Base-by-base conservation (phyloP, 2,797 vertebrate species). In the Myotis vivesi region DNA sequence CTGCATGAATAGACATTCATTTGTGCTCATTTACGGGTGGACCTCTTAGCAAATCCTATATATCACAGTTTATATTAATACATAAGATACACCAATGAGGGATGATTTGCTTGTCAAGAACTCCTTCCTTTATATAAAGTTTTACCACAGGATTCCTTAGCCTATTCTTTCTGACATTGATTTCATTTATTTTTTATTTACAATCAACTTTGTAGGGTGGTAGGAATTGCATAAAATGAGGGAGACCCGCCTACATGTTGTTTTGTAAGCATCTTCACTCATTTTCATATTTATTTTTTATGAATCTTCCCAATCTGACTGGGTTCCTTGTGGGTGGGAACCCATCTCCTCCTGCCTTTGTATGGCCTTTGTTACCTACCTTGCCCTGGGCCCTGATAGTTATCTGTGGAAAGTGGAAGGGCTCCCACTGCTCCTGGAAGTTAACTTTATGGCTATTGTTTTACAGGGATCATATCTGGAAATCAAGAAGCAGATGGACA, bases 401-500 rank as follows among this genome's bases (percentile, higher is more conserved):
- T 51, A 76, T 76, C 46, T 91, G 3, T 94, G 13, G 25, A 77
- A 62, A 23, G 66, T 55, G 53, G 86, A 85, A 95, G 80, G 57
- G 87, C 13, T 82, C 28, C 41, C 44, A 11, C 16, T 33, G 68
- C 91, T 96, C n/a, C 83, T 94, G n/a, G 53, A 66, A 93, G 30
- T 22, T 96, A 87, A 97, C 69, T 38, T 86, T 92, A 44, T 51
- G 66, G 95, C 92, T 44, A 0, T 83, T 41, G 81, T 97, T 95
- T 97, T 94, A 17, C 97, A 99, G 99, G 99, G 99, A 41, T 99
- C 99, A 5, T 99, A 99, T 98, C 98, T 99, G 98, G 99, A 99
- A 98, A 99, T 99, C 97, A 99, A 99, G 98, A 99, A 99, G 97
- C 99, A 99, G 98, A 99, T 99, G 99, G 99, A 99, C 98, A 99